These are phyloP conservation scores for Pseudococcus jackbeardsleyi DNA, from an alignment of 2,888 invertebrate species.

Conservation along the genomic window DNA sequence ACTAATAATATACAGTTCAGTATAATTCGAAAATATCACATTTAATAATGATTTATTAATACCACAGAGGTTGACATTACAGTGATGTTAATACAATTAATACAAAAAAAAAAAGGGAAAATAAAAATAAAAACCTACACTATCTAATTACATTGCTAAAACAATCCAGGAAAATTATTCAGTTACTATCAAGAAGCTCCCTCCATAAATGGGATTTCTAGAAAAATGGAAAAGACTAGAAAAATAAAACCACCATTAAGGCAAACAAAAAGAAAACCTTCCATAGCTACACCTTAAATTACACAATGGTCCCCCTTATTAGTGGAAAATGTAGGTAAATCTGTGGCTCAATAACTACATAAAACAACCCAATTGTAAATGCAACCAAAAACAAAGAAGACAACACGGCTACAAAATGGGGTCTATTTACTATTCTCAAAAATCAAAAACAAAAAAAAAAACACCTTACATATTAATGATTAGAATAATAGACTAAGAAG, in stretches of 20 bases:
- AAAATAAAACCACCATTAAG: neutral
- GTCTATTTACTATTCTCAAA: neutral
- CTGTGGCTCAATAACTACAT: neutral
- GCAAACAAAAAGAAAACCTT: neutral
- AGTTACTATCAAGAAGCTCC: neutral
- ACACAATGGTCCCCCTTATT: conserved; percentile 5
- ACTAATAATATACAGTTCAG: conserved; percentile 24
- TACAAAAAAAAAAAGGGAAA: neutral
- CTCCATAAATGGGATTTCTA: neutral
- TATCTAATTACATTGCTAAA: neutral
- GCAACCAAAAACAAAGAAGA: neutral
- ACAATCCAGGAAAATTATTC: neutral
- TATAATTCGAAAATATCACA: conserved; percentile 51
- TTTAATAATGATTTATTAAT: conserved; percentile 55
- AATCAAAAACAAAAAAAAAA: neutral
- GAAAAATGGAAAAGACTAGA: neutral
- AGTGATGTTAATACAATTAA: conserved; percentile 21
- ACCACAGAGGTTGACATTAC: conserved; percentile 24
- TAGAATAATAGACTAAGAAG: conserved; percentile 35
- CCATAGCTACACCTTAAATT: neutral
- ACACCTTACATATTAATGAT: conserved; percentile 4
- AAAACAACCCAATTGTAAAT: neutral
- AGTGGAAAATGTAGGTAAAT: neutral
- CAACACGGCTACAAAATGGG: neutral
- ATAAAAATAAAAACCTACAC: neutral